These are phyloP conservation scores for Dendrolimus pini DNA, from an alignment of 2,888 invertebrate species.

Conservation along the genomic window DNA sequence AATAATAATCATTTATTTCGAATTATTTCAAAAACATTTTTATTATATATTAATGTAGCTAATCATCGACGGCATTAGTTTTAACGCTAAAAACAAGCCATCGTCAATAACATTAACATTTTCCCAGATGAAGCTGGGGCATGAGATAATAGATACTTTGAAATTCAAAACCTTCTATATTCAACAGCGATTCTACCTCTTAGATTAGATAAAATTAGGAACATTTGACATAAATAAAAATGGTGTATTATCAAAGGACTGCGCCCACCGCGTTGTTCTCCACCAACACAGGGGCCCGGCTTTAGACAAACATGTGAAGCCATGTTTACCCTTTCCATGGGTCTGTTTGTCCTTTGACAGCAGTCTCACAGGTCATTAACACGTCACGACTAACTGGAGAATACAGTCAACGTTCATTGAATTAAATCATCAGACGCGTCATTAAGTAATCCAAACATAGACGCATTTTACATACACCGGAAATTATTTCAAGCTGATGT, in stretches of 20 bases:
- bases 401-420: constrained; percentile 31
- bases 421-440: constrained; percentile 44
- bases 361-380: constrained; percentile 74
- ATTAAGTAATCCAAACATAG: constrained; percentile 33
- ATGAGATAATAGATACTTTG: too few species aligned
- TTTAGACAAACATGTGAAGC: constrained; percentile 38
- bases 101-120: too few species aligned
- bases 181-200: too few species aligned
- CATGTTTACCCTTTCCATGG: constrained; percentile 45
- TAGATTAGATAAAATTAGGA: too few species aligned
- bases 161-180: too few species aligned
- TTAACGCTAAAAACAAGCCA: too few species aligned
- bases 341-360: constrained; percentile 71
- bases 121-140: too few species aligned
- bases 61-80: too few species aligned
- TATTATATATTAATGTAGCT: too few species aligned
- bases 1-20: too few species aligned
- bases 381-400: constrained; percentile 58
- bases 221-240: constrained; percentile 10
- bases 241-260: constrained; percentile 12
- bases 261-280: constrained; percentile 47
- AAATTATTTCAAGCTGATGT: constrained; percentile 20
- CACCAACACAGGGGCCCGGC: constrained; percentile 52
- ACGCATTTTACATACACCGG: constrained; percentile 25
- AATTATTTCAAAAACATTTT: too few species aligned